Evolutionary conservation across 2,888 invertebrate species (phyloP), one percentile per base, ranked within the genome.

Genomic region (Cerastoderma edule): DNA sequence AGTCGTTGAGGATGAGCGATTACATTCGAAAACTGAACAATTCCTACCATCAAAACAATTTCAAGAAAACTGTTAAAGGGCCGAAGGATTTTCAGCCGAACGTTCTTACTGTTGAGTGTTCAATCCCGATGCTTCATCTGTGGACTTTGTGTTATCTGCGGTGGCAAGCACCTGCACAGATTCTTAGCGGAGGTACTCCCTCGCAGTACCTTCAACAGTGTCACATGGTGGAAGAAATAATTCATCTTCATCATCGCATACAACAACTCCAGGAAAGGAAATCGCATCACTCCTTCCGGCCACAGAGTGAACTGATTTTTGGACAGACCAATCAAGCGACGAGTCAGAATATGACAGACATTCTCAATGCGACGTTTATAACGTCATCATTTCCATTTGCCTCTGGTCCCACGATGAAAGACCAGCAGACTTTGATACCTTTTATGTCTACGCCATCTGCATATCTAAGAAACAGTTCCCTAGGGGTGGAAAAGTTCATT

Each of bases 91-190:
- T 66, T 75, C 56, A 39, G n/a, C 27, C 50, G 22, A 72, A 72
- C 33, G 67, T 73, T 35, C 72, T 90, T 32, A 74, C 76, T 5
- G 89, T 89, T 22, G 63, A 83, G 16, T 79, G 71, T 39, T 77
- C 83, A 0, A 72, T 81, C 8, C 71, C 85, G 2, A 67, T 83
- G 28, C 75, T 89, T 85, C 95, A 96, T 79, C 92, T 98, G 54
- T 98, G 98, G 98, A 94, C 95, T 73, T 97, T 96, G 92, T 97
- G 97, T 93, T 98, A 97, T 93, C 96, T 96, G 91, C 95, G 98
- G 33, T 98, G 97, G 97, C 94, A 97, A 89, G 95, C 96, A 27
- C 95, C 96, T 27, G 94, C 97, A 6, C 97, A 97, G 93, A 95
- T 96, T 77, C 94, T 94, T 24, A 95, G 95, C 82, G 95, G 96